Conservation (phyloP, 1,140 invertebrate genomes). For the Caenorhabditis latens region DNA sequence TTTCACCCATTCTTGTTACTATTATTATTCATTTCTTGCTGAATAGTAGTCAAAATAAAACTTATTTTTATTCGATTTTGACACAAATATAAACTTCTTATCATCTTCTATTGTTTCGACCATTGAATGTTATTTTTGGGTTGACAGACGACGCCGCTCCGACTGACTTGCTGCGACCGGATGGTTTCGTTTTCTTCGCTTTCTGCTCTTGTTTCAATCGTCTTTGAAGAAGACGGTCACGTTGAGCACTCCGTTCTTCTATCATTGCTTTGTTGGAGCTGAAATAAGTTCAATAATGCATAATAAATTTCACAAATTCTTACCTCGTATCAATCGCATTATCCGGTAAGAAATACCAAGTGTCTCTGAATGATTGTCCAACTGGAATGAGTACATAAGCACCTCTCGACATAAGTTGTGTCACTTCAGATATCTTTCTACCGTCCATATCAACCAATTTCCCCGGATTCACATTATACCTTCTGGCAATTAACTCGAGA, state of each 20-base stretch:
- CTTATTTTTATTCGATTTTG: not conserved
- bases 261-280: constrained; percentile 58
- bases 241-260: constrained; percentile 64
- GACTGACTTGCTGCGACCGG: constrained; percentile 30
- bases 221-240: constrained; percentile 65
- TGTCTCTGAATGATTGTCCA: constrained; percentile 71
- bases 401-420: constrained; percentile 71
- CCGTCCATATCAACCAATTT: constrained; percentile 73
- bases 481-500: constrained; percentile 68
- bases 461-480: constrained; percentile 69
- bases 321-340: constrained; percentile 73
- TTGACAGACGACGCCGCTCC: constrained; percentile 25
- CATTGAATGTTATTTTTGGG: constrained; percentile 47
- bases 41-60: not conserved
- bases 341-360: constrained; percentile 73
- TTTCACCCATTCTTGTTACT: not conserved
- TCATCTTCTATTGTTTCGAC: constrained; percentile 32
- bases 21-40: not conserved
- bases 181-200: constrained; percentile 21
- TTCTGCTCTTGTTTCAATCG: constrained; percentile 50
- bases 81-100: not conserved
- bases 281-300: not conserved
- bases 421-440: constrained; percentile 64
- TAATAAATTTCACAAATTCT: not conserved
- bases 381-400: constrained; percentile 70